Base-by-base conservation (phyloP, 2,888 invertebrate species). In the Ophonus ardosiacus region DNA sequence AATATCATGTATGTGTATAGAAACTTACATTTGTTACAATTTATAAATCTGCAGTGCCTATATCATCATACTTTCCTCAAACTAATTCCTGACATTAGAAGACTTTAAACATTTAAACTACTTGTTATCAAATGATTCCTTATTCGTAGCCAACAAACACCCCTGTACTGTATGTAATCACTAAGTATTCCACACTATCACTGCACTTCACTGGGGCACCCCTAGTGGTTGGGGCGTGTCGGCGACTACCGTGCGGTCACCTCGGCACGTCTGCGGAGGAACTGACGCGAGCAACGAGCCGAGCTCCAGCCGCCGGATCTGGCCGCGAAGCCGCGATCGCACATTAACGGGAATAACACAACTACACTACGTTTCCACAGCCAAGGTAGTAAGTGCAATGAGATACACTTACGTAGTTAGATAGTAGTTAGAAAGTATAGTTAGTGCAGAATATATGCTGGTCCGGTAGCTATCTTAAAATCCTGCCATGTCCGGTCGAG, bases 231-330 rank as follows among this genome's bases (percentile, higher is more conserved):
- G 71, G 71, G 71, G 71, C 43, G 71, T 74, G 71, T 74, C 71
- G 68, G 40, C 18, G 71, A 8, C 40, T 17, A 40, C 31, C 71
- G 71, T 74, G 71, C 40, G 43, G 71, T 74, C 71, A 74, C 71
- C 71, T 43, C 71, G 40, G 40, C 68, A 13, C 38, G 71, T 31
- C 43, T 17, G 40, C 17, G 71, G n/a, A 38, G n/a, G 15, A 38
- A 74, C 71, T 74, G 71, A 43, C 18, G 71, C 40, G 40, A 10
- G 43, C 40, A 18, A 17, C 40, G 21, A 31, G 43, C 43, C 40
- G 31, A n/a, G 31, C 71, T 31, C 43, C 71, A 43, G 71, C 71
- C 71, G 71, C 71, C 71, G 71, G 71, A 74, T 74, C 71, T 74
- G 71, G 71, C 71, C 71, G 71, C 71, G 71, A 74, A 40, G 71